Evolutionary conservation across 2,888 invertebrate genomes (phyloP).

Genomic region (Nomada fabriciana): DNA sequence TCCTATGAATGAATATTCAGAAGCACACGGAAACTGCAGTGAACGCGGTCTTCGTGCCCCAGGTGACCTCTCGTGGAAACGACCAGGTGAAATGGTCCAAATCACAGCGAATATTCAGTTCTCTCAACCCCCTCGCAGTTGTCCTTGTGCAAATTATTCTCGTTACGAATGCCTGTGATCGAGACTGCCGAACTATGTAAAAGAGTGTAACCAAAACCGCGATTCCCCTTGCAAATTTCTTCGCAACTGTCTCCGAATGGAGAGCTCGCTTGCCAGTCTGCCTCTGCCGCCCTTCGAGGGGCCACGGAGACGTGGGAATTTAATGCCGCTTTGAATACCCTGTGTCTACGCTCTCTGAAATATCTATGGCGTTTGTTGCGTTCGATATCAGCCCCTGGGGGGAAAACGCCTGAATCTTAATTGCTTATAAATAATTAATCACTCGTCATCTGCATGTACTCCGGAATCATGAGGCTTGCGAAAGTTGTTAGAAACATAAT

Average conservation of each 20-base stretch:
- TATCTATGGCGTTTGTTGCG: constrained; percentile 28
- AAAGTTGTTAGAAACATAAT: constrained; percentile 5
- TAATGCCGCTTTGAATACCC: constrained; percentile 31
- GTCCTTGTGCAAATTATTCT: constrained; percentile 63
- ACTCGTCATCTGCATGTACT: not conserved
- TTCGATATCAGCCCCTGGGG: constrained; percentile 17
- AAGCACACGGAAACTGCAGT: constrained; percentile 60
- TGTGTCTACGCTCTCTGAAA: constrained; percentile 15
- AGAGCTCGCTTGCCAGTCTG: not conserved
- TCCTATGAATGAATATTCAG: constrained; percentile 76
- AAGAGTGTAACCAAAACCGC: constrained; percentile 50
- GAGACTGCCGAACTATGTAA: constrained; percentile 39
- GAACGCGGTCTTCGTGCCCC: constrained; percentile 62
- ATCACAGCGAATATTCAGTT: constrained; percentile 76
- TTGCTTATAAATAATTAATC: constrained; percentile 46
- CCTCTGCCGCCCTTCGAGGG: not conserved
- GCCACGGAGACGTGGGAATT: constrained; percentile 34
- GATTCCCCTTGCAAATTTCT: constrained; percentile 58
- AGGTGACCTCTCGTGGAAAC: constrained; percentile 75
- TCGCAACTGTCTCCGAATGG: constrained; percentile 36
- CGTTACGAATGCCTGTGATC: constrained; percentile 62
- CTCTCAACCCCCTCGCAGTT: constrained; percentile 17
- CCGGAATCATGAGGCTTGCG: not conserved
- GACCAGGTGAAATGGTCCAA: constrained; percentile 77
- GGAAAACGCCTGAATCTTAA: constrained; percentile 19